Conservation (phyloP, 2,797 vertebrate species). For the Mus spretus region DNA sequence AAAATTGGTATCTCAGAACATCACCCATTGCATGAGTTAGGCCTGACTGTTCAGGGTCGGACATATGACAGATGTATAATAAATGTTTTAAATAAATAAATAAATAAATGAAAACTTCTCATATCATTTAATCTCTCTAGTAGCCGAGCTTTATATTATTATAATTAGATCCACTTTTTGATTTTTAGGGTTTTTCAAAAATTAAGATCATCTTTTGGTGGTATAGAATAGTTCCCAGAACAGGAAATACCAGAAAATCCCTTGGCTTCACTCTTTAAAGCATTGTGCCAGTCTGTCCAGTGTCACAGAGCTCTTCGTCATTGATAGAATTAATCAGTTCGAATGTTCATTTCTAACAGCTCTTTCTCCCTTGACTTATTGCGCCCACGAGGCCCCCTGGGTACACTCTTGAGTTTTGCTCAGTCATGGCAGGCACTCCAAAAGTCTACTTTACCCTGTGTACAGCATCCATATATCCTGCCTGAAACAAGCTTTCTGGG, state of each 20-base stretch:
- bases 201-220: constrained; percentile 32
- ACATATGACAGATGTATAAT: not conserved
- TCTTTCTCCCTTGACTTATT: constrained; percentile 27
- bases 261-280: constrained; percentile 31
- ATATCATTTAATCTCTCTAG: not conserved
- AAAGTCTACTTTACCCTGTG: not conserved
- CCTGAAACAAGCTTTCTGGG: constrained; percentile 32
- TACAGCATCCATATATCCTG: not conserved
- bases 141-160: constrained; percentile 44
- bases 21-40: not conserved
- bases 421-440: not conserved
- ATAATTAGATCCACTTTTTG: constrained; percentile 31
- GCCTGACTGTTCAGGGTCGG: not conserved
- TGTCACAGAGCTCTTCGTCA: not conserved
- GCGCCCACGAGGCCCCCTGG: not conserved
- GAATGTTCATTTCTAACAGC: not conserved
- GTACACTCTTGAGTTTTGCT: not conserved
- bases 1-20: not conserved
- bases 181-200: constrained; percentile 18
- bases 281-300: not conserved
- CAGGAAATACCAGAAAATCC: not conserved
- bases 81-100: not conserved
- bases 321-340: constrained; percentile 20
- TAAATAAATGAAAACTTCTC: not conserved
- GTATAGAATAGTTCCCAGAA: not conserved